These are phyloP conservation scores for Diloba caeruleocephala DNA, from an alignment of 2,888 invertebrate species.

Conservation along the genomic window DNA sequence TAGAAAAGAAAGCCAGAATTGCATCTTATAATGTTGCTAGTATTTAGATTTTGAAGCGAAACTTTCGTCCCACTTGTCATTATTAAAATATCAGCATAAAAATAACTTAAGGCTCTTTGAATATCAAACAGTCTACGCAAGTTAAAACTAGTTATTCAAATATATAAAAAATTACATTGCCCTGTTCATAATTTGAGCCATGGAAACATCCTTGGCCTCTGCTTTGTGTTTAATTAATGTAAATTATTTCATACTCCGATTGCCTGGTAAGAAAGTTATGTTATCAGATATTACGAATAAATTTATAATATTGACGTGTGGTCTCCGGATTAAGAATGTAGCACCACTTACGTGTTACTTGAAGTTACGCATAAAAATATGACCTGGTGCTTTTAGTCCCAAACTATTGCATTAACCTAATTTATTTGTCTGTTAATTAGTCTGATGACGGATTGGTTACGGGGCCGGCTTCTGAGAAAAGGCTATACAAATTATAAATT, in stretches of 20 bases:
- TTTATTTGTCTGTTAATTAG: no score
- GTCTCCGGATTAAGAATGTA: no score
- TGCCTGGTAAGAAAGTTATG: no score
- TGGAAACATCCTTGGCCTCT: conserved; percentile 39
- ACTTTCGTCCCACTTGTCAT: neutral
- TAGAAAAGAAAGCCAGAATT: neutral
- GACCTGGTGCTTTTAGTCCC: no score
- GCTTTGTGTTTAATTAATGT: conserved; percentile 9
- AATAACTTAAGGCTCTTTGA: conserved; percentile 3
- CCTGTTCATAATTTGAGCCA: conserved; percentile 12
- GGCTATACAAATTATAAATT: no score
- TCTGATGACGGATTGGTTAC: no score
- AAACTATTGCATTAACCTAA: no score
- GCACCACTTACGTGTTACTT: no score
- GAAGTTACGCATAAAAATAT: no score
- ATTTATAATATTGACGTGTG: no score
- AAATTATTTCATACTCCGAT: neutral
- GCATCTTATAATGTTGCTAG: neutral
- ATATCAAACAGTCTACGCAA: neutral
- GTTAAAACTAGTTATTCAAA: conserved; percentile 44
- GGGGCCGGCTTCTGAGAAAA: no score
- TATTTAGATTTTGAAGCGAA: conserved; percentile 1
- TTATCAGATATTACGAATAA: no score
- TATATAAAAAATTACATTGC: conserved; percentile 15
- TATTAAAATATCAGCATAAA: neutral